These are phyloP conservation scores for Galaxias olidus DNA, from an alignment of 2,797 vertebrate genomes.

Conservation along the genomic window DNA sequence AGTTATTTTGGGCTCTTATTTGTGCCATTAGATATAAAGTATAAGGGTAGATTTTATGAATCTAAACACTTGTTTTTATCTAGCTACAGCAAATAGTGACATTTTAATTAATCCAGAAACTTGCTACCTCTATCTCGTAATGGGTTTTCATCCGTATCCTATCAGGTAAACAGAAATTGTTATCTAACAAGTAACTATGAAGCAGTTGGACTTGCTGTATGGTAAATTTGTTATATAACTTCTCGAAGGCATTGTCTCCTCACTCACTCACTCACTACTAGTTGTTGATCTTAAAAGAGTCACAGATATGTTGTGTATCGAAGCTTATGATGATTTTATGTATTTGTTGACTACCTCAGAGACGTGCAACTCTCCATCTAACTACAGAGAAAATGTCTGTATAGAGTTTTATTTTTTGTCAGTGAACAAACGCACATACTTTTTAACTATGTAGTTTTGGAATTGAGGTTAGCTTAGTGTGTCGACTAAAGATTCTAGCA, in stretches of 20 bases:
- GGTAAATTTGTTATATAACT: conserved; percentile 22
- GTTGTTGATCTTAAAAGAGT: conserved; percentile 38
- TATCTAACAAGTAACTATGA: conserved; percentile 52
- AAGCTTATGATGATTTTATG: conserved; percentile 61
- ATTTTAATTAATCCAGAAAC: conserved; percentile 58
- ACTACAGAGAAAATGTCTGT: conserved; percentile 65
- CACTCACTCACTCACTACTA: conserved; percentile 28
- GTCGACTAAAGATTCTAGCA: conserved; percentile 22
- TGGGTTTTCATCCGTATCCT: conserved; percentile 45
- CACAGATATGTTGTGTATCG: conserved; percentile 45
- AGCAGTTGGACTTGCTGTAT: conserved; percentile 47
- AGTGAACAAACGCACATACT: conserved; percentile 66
- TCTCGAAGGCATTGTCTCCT: conserved; percentile 34
- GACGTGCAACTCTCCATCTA: conserved; percentile 64
- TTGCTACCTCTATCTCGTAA: conserved; percentile 69
- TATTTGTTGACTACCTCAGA: conserved; percentile 75
- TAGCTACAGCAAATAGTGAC: conserved; percentile 56
- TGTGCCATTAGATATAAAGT: conserved; percentile 67
- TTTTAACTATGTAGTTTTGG: conserved; percentile 53
- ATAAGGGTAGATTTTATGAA: conserved; percentile 66
- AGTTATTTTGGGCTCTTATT: conserved; percentile 58
- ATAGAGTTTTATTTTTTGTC: conserved; percentile 64
- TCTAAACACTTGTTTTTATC: conserved; percentile 55
- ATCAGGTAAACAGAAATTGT: conserved; percentile 33
- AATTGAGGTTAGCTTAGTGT: conserved; percentile 51